These are phyloP conservation scores for Brachionus paranguensis DNA, from an alignment of 1,140 invertebrate genomes.

Conservation along the genomic window DNA sequence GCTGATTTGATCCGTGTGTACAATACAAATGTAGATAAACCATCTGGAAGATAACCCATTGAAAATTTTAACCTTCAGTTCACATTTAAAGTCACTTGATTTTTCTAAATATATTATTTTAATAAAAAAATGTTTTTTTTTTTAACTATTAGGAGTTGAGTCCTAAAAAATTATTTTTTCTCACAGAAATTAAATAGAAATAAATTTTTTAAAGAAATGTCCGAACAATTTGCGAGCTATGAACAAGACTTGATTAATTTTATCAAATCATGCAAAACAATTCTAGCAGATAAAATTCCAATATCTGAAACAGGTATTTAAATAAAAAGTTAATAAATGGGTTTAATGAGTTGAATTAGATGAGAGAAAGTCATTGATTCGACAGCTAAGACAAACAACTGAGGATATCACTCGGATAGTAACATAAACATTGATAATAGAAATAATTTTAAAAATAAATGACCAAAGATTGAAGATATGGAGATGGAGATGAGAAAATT, in stretches of 20 bases:
- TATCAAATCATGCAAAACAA: conserved; percentile 11
- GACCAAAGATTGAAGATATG: conserved; percentile 12
- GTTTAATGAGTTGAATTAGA: background rate
- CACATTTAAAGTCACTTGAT: background rate
- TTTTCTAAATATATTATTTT: background rate
- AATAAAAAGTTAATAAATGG: background rate
- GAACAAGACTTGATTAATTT: conserved; percentile 23
- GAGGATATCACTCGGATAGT: background rate
- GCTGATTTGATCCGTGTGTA: conserved; percentile 55
- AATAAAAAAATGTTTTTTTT: background rate
- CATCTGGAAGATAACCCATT: conserved; percentile 45
- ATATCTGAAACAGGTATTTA: background rate
- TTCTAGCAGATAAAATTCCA: conserved; percentile 21
- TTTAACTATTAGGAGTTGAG: background rate
- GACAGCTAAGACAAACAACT: background rate
- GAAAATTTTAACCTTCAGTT: background rate
- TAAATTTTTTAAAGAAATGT: background rate
- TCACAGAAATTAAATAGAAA: background rate
- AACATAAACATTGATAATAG: background rate
- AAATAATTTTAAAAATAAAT: background rate
- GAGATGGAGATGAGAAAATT: conserved; percentile 15
- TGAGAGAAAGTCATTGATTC: conserved; percentile 24
- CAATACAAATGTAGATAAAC: conserved; percentile 50
- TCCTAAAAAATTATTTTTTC: background rate
- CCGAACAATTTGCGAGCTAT: background rate